Conservation (phyloP, 2,888 invertebrate species). For the Celastrina argiolus region DNA sequence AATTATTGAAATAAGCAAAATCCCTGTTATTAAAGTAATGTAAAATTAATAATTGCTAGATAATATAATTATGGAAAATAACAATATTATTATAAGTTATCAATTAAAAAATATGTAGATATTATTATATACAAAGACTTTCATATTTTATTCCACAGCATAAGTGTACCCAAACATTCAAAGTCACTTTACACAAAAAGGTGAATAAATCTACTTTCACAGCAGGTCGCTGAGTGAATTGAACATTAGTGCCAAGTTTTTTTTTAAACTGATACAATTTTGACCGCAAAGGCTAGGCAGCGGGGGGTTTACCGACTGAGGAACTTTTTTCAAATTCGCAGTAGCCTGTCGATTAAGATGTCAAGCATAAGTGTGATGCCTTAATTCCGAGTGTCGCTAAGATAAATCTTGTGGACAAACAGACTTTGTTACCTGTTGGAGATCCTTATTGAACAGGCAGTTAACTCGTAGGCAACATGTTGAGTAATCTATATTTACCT, state of each 20-base stretch:
- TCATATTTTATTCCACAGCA: slow-evolving; percentile 23
- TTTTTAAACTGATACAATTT: slow-evolving; percentile 67
- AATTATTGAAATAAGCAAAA: too few species aligned
- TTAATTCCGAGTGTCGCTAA: not conserved
- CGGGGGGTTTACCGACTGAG: slow-evolving; percentile 56
- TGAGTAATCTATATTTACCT: too few species aligned
- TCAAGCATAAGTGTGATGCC: slow-evolving; percentile 43
- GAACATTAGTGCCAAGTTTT: slow-evolving; percentile 43
- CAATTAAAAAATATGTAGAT: too few species aligned
- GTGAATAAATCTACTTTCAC: slow-evolving; percentile 53
- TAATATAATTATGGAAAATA: too few species aligned
- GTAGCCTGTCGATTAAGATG: slow-evolving; percentile 56
- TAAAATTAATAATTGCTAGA: too few species aligned
- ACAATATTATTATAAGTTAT: too few species aligned
- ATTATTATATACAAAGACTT: too few species aligned
- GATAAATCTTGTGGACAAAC: slow-evolving; percentile 8
- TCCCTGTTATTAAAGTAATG: too few species aligned
- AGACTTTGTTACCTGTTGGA: not conserved
- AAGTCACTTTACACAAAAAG: not conserved
- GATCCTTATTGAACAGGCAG: not conserved
- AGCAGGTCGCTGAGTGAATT: slow-evolving; percentile 54
- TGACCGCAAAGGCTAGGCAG: slow-evolving; percentile 65
- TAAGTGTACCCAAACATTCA: too few species aligned
- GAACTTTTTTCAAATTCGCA: slow-evolving; percentile 46
- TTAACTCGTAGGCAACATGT: not conserved